phyloP scores from a whole-genome alignment of 2,888 invertebrate genomes.

The Tricholauxania praeusta region DNA sequence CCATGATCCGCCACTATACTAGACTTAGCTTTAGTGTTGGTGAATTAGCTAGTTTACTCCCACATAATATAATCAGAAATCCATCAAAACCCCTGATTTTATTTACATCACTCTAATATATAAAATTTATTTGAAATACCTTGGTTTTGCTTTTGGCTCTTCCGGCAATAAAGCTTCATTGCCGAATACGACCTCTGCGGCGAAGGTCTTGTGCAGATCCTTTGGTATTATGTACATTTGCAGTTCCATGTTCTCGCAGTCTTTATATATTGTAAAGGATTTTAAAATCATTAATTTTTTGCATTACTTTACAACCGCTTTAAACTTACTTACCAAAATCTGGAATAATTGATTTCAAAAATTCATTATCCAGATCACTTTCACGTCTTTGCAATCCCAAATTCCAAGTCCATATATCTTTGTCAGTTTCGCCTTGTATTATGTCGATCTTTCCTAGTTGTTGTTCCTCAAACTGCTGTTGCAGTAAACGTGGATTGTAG shows the following conservation, averaged over 20 bases:
- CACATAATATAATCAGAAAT: too few relatives aligned
- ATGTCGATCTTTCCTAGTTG: slow-evolving; percentile 54
- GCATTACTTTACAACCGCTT: background rate
- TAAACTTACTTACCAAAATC: slow-evolving; percentile 55
- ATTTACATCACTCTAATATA: background rate
- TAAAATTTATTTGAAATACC: background rate
- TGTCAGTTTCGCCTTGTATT: slow-evolving; percentile 52
- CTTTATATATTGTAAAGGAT: slow-evolving; percentile 25
- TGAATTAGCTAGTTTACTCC: too few relatives aligned
- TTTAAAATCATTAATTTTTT: background rate
- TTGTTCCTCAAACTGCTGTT: slow-evolving; percentile 58
- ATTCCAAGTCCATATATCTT: slow-evolving; percentile 63
- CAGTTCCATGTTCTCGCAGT: slow-evolving; percentile 53
- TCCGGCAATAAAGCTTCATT: slow-evolving; percentile 54
- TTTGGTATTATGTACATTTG: slow-evolving; percentile 58
- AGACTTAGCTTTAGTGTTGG: too few relatives aligned
- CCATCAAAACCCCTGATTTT: background rate
- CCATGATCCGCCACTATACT: too few relatives aligned
- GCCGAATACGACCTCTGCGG: slow-evolving; percentile 59
- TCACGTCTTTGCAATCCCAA: slow-evolving; percentile 54
- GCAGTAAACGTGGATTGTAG: slow-evolving; percentile 64
- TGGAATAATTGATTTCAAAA: slow-evolving; percentile 50
- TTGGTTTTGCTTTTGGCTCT: slow-evolving; percentile 28
- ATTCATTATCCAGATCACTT: slow-evolving; percentile 54
- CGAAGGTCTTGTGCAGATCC: slow-evolving; percentile 61